These are phyloP conservation scores for Drosophila recens DNA, from an alignment of 2,888 invertebrate genomes.

Conservation along the genomic window DNA sequence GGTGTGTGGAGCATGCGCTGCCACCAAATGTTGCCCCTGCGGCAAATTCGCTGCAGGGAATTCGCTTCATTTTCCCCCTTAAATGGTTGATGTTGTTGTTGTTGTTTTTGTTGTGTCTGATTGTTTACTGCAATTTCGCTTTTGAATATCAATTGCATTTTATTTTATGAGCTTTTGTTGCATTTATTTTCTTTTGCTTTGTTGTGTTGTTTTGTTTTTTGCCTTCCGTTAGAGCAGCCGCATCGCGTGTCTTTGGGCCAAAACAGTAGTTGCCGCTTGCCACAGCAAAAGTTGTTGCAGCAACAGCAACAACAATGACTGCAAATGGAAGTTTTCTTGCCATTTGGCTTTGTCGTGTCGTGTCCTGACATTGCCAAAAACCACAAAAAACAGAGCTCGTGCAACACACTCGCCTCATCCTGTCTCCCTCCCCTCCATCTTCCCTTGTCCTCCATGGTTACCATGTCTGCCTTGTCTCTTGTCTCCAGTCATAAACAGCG, in stretches of 20 bases:
- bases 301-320: slow-evolving; percentile 35
- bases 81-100: slow-evolving; percentile 4
- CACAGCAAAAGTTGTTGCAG: slow-evolving; percentile 25
- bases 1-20: slow-evolving; percentile 70
- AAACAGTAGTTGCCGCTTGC: slow-evolving; percentile 60
- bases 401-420: slow-evolving; percentile 46
- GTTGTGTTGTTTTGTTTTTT: slow-evolving; percentile 26
- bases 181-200: slow-evolving; percentile 6
- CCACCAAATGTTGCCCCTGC: slow-evolving; percentile 41
- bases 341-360: slow-evolving; percentile 66
- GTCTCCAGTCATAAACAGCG: slow-evolving; percentile 75
- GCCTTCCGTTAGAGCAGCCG: slow-evolving; percentile 19
- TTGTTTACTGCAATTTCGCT: slow-evolving; percentile 72
- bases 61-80: slow-evolving; percentile 42
- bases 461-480: slow-evolving; percentile 43
- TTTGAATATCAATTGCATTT: slow-evolving; percentile 82
- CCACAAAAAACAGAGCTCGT: slow-evolving; percentile 48
- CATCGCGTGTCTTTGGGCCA: slow-evolving; percentile 65
- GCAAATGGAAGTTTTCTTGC: slow-evolving; percentile 51
- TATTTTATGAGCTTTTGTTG: slow-evolving; percentile 60
- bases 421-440: slow-evolving; percentile 1
- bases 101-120: slow-evolving; percentile 27
- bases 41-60: slow-evolving; percentile 51
- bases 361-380: slow-evolving; percentile 78
- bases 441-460: not conserved